Conservation (phyloP, 2,888 invertebrate species). For the Yponomeuta malinellus region DNA sequence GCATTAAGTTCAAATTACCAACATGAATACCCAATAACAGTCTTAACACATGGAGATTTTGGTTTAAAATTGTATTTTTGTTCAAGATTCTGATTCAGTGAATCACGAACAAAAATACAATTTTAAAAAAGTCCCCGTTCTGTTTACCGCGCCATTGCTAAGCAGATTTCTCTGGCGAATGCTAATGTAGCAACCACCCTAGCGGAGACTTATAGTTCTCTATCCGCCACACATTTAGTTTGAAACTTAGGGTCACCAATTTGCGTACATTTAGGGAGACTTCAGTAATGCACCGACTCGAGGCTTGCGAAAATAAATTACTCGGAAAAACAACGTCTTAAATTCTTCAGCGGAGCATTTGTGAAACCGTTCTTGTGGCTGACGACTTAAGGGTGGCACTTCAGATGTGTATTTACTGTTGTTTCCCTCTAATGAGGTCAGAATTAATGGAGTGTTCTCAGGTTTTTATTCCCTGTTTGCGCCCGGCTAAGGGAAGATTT, state of each 20-base stretch:
- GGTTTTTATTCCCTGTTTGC: conserved; percentile 43
- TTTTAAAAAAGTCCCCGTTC: conserved; percentile 23
- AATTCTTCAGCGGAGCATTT: neutral
- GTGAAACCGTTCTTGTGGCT: neutral
- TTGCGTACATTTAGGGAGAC: neutral
- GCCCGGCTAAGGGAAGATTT: conserved; percentile 1
- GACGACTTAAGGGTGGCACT: conserved; percentile 2
- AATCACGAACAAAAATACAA: neutral
- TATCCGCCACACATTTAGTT: neutral
- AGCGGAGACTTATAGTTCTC: conserved; percentile 24
- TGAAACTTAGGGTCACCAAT: neutral
- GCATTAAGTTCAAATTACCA: too few species aligned
- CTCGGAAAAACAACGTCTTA: conserved; percentile 12
- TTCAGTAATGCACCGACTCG: neutral
- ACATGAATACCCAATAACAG: too few species aligned
- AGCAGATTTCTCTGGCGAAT: conserved; percentile 52
- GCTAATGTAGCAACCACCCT: conserved; percentile 41
- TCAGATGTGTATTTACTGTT: conserved; percentile 9
- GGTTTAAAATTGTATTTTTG: too few species aligned
- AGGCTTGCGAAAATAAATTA: conserved; percentile 7
- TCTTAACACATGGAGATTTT: too few species aligned
- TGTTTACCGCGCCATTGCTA: conserved; percentile 52
- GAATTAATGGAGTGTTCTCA: conserved; percentile 47
- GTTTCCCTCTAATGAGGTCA: conserved; percentile 35
- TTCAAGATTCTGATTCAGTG: too few species aligned